phyloP scores from a whole-genome alignment of 35 echinoderm and acorn worm genomes.

The Lytechinus pictus region DNA sequence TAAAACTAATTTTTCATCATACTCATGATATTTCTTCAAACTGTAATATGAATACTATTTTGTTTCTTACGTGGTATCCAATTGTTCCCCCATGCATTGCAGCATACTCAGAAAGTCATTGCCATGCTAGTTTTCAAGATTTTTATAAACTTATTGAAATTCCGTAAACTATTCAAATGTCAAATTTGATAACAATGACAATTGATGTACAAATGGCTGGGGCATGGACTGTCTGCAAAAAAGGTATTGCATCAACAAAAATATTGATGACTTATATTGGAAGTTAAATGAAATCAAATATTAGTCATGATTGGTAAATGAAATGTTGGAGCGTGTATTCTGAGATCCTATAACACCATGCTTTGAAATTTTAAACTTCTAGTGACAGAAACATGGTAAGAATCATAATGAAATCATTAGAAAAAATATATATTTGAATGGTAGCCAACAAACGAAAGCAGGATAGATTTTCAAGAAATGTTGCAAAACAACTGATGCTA shows the following conservation, averaged over 20 bases:
- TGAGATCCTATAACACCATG: background rate
- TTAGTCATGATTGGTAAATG: background rate
- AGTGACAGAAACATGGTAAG: background rate
- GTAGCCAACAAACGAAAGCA: background rate
- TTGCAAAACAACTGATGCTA: background rate
- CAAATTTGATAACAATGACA: background rate
- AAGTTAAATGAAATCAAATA: background rate
- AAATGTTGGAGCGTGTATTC: background rate
- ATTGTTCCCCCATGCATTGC: background rate
- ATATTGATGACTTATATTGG: background rate
- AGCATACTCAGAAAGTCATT: background rate
- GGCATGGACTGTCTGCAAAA: background rate
- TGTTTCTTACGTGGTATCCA: background rate
- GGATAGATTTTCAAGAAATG: background rate
- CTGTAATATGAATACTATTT: background rate
- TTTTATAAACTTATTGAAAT: background rate
- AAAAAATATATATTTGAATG: background rate
- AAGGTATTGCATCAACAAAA: background rate
- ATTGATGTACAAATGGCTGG: background rate
- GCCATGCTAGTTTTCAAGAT: background rate
- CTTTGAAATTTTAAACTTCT: background rate
- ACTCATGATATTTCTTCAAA: background rate
- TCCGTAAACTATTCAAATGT: background rate
- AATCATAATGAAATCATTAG: background rate
- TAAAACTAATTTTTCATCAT: background rate